Base-by-base conservation (phyloP, 2,797 vertebrate genomes). In the Loriculus beryllinus region DNA sequence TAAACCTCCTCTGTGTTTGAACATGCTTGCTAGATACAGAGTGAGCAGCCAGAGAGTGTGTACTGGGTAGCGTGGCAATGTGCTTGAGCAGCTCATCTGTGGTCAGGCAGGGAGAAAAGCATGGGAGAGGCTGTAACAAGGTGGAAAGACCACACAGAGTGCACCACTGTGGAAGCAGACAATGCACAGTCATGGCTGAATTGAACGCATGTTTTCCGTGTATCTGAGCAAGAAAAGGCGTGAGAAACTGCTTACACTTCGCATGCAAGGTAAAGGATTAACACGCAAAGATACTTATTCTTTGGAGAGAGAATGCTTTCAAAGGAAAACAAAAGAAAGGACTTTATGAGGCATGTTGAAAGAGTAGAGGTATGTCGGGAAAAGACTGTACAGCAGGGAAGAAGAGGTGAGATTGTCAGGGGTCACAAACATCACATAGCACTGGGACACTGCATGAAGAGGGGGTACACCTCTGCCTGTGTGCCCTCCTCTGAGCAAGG, bases 391-490 rank as follows among this genome's bases (percentile, higher is more conserved):
- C 13, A 49, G 62, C 29, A 22, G 68, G 11, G 70, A 63, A 77
- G 56, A 59, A 47, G 47, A 75, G 14, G 35, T 18, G 62, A 82
- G 63, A n/a, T 7, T 56, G 42, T 33, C 42, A 12, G 33, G n/a
- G 29, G 17, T 57, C 43, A 15, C 31, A 43, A 59, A 33, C n/a
- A 9, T 26, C 78, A 18, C 6, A 2, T 11, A 51, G 64, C 21
- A 14, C 17, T 2, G 3, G 31, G 17, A 31, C 19, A 31, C 9
- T 2, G 3, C 17, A 4, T 0, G 1, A 25, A 52, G 33, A 13
- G 25, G 23, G 40, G 17, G 40, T 6, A 40, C 51, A 5, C 13
- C 29, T 33, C 74, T 22, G 64, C 47, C 51, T 19, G 23, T 3
- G 9, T 3, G 10, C 31, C 6, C 35, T 19, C 31, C 22, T 39